Conservation (phyloP, 2,113 vertebrate species). For the Hypocryptadius cinnamomeus region DNA sequence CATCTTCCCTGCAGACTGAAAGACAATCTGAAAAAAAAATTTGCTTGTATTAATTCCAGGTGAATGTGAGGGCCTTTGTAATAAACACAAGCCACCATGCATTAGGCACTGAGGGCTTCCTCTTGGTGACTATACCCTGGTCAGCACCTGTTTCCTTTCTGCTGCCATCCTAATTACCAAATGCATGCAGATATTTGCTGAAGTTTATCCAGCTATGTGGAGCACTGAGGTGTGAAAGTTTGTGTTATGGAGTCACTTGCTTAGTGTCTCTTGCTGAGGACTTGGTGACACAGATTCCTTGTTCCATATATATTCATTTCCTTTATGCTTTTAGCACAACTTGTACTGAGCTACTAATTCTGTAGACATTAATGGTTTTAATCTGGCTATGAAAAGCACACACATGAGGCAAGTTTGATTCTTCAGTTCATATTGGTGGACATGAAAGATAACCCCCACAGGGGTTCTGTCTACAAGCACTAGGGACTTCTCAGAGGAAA, state of each 20-base stretch:
- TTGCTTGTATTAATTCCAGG: not conserved
- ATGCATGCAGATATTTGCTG: not conserved
- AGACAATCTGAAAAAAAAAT: not conserved
- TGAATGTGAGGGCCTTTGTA: not conserved
- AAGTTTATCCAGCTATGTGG: not conserved
- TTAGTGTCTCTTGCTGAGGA: not conserved
- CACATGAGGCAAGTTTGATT: constrained; percentile 21
- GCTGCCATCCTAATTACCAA: not conserved
- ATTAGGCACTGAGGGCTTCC: not conserved
- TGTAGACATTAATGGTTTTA: constrained; percentile 41
- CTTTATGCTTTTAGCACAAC: not conserved
- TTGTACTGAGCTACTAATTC: not conserved
- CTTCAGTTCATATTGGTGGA: constrained; percentile 59
- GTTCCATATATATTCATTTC: not conserved
- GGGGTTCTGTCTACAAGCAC: constrained; percentile 49
- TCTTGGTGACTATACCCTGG: not conserved
- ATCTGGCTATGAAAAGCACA: constrained; percentile 46
- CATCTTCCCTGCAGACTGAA: not conserved
- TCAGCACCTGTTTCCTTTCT: not conserved
- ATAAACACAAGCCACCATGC: not conserved
- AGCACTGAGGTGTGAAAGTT: not conserved
- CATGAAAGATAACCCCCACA: constrained; percentile 37
- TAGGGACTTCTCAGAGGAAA: constrained; percentile 62
- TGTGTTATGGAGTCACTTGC: not conserved
- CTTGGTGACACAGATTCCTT: not conserved